Base-by-base conservation (phyloP, 2,113 vertebrate species). In the Acrocephalus arundinaceus region DNA sequence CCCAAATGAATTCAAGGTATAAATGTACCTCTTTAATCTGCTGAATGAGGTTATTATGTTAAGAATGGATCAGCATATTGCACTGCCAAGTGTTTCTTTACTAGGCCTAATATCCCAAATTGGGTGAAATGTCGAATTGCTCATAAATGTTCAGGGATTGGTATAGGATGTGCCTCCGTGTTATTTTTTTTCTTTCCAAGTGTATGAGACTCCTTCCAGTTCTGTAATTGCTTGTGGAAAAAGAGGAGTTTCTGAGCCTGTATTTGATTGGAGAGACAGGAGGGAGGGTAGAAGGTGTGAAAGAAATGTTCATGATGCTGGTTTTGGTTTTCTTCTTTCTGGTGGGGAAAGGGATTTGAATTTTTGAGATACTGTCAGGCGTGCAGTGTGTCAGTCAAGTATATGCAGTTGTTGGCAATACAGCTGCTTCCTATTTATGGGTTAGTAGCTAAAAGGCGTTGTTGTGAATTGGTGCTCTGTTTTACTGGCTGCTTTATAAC, bases 51-150 rank as follows among this genome's bases (percentile, higher is more conserved):
- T 94, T 93, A 82, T 96, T 96, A 93, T 79, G 71, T 96, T 93
- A 96, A 95, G 89, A 96, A 90, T 91, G 68, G 95, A 90, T 95
- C 95, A 74, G 63, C 4, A n/a, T 84, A 71, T 74, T 85, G 63
- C 75, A 45, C 52, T 96, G 93, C 94, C 91, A 88, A 96, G 63
- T 74, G 67, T 85, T 95, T 87, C 71, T 85, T 83, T 88, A 77
- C 82, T 37, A 74, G 90, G 48, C 23, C 58, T 96, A 96, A 95
- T 94, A 93, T 95, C 59, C 74, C 85, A 83, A 95, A 96, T 66
- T 89, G 72, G 85, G 92, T 96, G 93, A 96, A 96, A 96, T 90
- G 82, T 93, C 82, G 24, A 88, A 67, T 94, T 95, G 57, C 59
- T 91, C 58, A 51, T 87, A 89, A 95, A 75, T 33, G 84, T 61